phyloP scores from a whole-genome alignment of 2,113 vertebrate species.

The Malurus alboscapulatus region DNA sequence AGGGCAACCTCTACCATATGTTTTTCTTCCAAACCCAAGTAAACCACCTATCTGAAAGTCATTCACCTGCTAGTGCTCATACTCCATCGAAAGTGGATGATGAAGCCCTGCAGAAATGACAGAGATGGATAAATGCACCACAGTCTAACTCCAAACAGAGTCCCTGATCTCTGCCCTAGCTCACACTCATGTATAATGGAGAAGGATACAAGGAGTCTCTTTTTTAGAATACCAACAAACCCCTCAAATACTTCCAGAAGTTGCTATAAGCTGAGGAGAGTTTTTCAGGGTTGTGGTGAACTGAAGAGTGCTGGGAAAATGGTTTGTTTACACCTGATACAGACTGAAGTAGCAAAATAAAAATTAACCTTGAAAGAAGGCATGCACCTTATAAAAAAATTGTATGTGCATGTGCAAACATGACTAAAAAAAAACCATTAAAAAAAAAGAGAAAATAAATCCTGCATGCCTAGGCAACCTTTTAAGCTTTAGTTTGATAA shows the following conservation, averaged over 20 bases:
- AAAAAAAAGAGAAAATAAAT: not conserved
- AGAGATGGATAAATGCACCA: not conserved
- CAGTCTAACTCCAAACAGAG: not conserved
- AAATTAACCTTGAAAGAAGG: not conserved
- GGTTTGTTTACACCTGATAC: not conserved
- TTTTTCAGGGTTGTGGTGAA: not conserved
- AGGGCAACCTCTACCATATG: not conserved
- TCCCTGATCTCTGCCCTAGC: not conserved
- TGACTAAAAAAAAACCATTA: not conserved
- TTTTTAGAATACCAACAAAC: not conserved
- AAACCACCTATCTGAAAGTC: not conserved
- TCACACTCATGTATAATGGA: not conserved
- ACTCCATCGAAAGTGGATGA: not conserved
- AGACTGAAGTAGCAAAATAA: not conserved
- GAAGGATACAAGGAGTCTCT: not conserved
- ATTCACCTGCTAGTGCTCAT: not conserved
- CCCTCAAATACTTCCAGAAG: not conserved
- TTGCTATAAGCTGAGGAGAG: not conserved
- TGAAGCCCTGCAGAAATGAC: not conserved
- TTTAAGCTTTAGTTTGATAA: not conserved
- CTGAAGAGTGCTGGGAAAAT: not conserved
- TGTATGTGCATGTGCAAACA: not conserved
- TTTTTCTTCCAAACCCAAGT: not conserved
- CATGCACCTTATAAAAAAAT: accelerated
- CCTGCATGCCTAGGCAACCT: not conserved